phyloP scores from a whole-genome alignment of 2,797 vertebrate genomes.

The Zalophus californianus region DNA sequence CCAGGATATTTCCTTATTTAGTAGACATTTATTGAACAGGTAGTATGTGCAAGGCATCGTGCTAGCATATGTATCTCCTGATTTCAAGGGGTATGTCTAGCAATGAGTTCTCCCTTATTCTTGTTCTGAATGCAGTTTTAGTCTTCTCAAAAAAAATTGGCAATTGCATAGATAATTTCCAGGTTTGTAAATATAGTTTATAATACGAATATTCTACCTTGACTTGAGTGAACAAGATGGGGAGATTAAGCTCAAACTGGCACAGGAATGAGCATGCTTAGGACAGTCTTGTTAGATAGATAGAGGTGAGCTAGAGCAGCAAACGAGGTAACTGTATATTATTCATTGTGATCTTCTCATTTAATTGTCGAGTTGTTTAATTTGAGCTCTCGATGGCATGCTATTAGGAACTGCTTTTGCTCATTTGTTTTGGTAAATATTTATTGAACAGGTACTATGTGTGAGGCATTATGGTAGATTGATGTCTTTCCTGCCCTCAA shows the following conservation, averaged over 20 bases:
- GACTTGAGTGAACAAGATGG: background rate
- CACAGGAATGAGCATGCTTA: background rate
- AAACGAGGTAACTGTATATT: background rate
- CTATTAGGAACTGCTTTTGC: background rate
- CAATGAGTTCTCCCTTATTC: background rate
- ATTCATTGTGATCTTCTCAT: background rate
- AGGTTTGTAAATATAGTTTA: background rate
- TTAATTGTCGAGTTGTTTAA: background rate
- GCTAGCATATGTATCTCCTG: background rate
- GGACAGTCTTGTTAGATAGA: background rate
- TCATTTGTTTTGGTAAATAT: background rate
- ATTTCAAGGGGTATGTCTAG: background rate
- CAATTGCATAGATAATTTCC: background rate
- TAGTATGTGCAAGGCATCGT: background rate
- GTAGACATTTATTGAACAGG: background rate
- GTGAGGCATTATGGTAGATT: background rate
- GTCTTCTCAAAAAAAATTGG: background rate
- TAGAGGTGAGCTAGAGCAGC: background rate
- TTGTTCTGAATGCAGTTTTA: background rate
- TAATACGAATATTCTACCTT: background rate
- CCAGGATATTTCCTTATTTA: background rate
- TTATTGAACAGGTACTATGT: background rate
- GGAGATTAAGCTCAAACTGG: background rate
- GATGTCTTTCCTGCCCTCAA: background rate
- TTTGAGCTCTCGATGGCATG: background rate